Evolutionary conservation across 2,797 vertebrate species (phyloP), one percentile per base, ranked within the genome.

Genomic region (Parotocinclus haroldoi): DNA sequence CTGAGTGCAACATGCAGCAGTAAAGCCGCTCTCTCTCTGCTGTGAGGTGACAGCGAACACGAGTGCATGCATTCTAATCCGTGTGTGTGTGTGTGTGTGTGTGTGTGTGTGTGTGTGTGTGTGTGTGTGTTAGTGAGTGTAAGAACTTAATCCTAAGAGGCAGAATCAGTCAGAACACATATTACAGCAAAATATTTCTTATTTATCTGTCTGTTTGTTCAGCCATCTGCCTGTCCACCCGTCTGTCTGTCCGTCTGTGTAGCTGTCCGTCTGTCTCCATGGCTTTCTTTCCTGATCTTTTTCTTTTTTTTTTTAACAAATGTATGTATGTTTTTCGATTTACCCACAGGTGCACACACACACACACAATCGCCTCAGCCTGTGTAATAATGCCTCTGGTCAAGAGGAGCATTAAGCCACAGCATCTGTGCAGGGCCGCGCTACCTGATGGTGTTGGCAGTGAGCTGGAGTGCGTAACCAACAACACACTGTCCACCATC

Each of bases 391-490:
- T 95, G 93, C 94, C 93, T 0, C 84, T 96, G 80, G 90, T 94
- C 75, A 96, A 93, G 85, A 91, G 94, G 83, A 93, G 86, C 74
- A 91, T 95, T 3, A 90, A 92, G 63, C 93, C 93, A 7, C 90
- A 88, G 71, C 93, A 94, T 74, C 80, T 96, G 45, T 93, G 94
- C 81, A 89, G 88, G 7, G 82, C 87, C 1, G 81, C 85, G 8
- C 87, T 95, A 52, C 94, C 94, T 0, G 89, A 93, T n/a, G 87
- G 86, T 46, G 90, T 94, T 63, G 90, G 89, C n/a, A 92, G 80
- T 9, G 94, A 95, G 82, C 84, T 96, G 88, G 94, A 96, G 71
- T 96, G 93, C 79, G 94, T 96, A 68, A 95, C 91, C 80, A 96
- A 96, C 87, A 95, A 92, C 84, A 93, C 92, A 0, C 84, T 96